These are phyloP conservation scores for Leucoma salicis DNA, from an alignment of 2,888 invertebrate species.

Conservation along the genomic window DNA sequence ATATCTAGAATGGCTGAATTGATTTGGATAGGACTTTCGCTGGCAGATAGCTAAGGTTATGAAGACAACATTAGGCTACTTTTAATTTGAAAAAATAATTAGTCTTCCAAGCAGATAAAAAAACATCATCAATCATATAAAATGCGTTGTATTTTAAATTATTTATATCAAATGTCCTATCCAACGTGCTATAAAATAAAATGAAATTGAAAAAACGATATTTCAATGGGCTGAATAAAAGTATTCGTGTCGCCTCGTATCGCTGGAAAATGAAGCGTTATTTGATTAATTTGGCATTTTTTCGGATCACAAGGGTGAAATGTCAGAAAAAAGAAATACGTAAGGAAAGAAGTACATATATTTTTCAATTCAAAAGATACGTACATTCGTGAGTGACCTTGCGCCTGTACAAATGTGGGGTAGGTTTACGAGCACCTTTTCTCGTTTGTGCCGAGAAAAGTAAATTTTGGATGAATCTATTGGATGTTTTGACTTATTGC, in stretches of 20 bases:
- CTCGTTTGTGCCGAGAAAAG: constrained; percentile 55
- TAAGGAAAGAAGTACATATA: constrained; percentile 36
- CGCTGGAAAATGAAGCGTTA: constrained; percentile 7
- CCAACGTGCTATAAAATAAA: no score
- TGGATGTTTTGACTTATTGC: constrained; percentile 62
- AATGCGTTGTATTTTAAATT: no score
- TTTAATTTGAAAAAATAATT: no score
- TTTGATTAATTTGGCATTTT: constrained; percentile 14
- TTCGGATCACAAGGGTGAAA: constrained; percentile 17
- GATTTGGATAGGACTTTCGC: no score
- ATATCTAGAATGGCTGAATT: no score
- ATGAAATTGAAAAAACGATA: no score
- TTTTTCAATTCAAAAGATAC: constrained; percentile 62
- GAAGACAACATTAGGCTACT: no score
- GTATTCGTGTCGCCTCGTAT: constrained; percentile 1
- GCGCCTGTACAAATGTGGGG: constrained; percentile 51
- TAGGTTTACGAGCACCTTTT: constrained; percentile 62
- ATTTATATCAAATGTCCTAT: no score
- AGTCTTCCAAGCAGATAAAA: no score
- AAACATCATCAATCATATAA: no score
- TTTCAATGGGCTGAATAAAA: no score
- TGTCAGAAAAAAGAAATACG: constrained; percentile 23
- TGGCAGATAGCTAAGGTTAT: no score
- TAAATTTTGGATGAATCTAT: constrained; percentile 60
- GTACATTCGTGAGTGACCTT: constrained; percentile 61